phyloP scores from a whole-genome alignment of 92 coral and sea anemone genomes.

The Palythoa grandis region DNA sequence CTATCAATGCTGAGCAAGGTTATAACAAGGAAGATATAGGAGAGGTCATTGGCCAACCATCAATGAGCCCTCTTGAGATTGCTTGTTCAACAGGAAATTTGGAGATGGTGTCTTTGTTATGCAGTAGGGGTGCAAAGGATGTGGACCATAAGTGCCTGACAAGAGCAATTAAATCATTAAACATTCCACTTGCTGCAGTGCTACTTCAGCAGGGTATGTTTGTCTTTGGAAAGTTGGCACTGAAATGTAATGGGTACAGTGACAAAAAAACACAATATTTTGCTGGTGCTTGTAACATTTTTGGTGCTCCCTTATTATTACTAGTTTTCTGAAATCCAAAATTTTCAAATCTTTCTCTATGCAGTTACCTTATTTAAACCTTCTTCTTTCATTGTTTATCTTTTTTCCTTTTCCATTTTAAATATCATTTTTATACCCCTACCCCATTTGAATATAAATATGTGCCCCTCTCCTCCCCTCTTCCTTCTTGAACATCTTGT shows the following conservation, averaged over 20 bases:
- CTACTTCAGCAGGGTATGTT: constrained; percentile 76
- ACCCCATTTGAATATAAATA: not conserved
- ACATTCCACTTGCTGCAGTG: constrained; percentile 63
- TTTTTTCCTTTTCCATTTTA: not conserved
- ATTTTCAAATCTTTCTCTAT: not conserved
- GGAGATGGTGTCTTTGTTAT: constrained; percentile 70
- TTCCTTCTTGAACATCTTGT: not conserved
- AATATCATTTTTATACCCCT: not conserved
- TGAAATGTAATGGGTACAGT: too few species aligned
- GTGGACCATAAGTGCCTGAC: constrained; percentile 72
- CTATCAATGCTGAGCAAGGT: constrained; percentile 45
- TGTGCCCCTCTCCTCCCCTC: not conserved
- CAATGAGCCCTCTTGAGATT: constrained; percentile 74
- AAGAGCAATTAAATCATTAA: constrained; percentile 76
- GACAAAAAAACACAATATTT: too few species aligned
- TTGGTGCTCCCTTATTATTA: not conserved
- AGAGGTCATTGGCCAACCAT: constrained; percentile 31
- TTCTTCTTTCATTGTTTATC: not conserved
- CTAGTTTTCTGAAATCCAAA: not conserved
- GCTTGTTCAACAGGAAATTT: constrained; percentile 77
- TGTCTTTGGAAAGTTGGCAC: not conserved
- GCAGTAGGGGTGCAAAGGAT: constrained; percentile 87
- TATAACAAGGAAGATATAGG: constrained; percentile 39
- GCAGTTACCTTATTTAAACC: not conserved
- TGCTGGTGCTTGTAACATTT: too few species aligned